Evolutionary conservation across 2,113 vertebrate species (phyloP), one percentile per base, ranked within the genome.

Genomic region (Pterocles burchelli): DNA sequence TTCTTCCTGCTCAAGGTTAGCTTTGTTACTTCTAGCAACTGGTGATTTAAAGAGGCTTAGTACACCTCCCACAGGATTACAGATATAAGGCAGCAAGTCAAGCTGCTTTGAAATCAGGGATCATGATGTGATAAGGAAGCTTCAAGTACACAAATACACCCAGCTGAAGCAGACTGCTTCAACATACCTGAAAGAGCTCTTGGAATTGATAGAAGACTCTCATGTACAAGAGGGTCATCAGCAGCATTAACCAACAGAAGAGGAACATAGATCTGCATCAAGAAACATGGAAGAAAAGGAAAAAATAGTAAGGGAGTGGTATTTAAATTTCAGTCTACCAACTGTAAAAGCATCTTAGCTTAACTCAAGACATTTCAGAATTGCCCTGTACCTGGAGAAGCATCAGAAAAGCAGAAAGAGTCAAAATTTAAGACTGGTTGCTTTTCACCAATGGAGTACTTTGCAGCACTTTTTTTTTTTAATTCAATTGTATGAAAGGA

Each of bases 171-270:
- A 79, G 24, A 22, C 17, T 52, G n/a, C 34, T 93, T 88, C 61
- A 70, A 89, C 96, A 97, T 97, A 99, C 99, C 99, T 97, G 99
- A 99, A 83, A 99, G 98, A 52, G 99, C 98, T 95, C 98, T 99
- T 58, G 99, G 99, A 96, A 99, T 99, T 85, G 98, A 98, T n/a
- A 99, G 98, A 90, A 99, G 98, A 38, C 99, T 99, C 62, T 98
- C 98, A 77, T 99, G 99, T 80, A 99, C 99, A 94, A 99, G 97
- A 41, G 99, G 99, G 94, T 99, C 99, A 66, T 99, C 99, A 58
- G 98, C 98, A 61, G 99, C 98, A 95, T 99, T 99, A 58, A 99
- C 99, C 91, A 99, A 97, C 97, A 99, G 97, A 96, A 99, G 98
- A 61, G 99, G 99, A 97, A 99, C 99, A 24, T 98, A 97, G 65